These are phyloP conservation scores for Anas bahamensis DNA, from an alignment of 2,797 vertebrate species.

Conservation along the genomic window DNA sequence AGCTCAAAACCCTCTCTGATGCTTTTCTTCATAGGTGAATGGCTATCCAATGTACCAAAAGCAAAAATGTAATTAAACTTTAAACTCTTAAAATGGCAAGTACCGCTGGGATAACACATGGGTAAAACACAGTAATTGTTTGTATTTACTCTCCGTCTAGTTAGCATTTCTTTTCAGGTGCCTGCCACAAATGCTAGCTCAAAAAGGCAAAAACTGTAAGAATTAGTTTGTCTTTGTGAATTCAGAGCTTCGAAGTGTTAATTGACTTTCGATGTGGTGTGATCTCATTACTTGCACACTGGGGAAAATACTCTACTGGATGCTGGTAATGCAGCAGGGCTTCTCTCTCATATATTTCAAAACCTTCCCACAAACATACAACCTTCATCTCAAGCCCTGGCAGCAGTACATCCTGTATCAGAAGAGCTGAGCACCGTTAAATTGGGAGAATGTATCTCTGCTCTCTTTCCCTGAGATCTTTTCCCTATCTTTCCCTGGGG, in stretches of 20 bases:
- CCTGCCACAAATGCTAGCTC: conserved; percentile 22
- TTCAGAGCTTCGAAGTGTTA: conserved; percentile 31
- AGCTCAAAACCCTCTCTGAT: conserved; percentile 53
- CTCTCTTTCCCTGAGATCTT: neutral
- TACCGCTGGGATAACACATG: conserved; percentile 50
- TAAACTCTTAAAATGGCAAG: conserved; percentile 73
- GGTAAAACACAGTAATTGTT: conserved; percentile 62
- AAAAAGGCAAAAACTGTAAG: neutral
- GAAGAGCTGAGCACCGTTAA: neutral
- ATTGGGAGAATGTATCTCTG: neutral
- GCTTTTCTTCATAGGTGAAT: conserved; percentile 68
- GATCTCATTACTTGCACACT: conserved; percentile 18
- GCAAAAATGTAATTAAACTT: conserved; percentile 75
- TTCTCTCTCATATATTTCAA: neutral
- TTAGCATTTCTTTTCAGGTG: conserved; percentile 52
- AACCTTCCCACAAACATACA: neutral
- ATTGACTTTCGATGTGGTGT: conserved; percentile 24
- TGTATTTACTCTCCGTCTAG: conserved; percentile 54
- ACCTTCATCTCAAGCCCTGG: neutral
- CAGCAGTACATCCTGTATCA: neutral
- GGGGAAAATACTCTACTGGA: neutral
- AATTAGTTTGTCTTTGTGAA: conserved; percentile 27
- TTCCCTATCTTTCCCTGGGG: neutral
- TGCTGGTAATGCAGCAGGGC: neutral
- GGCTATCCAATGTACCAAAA: conserved; percentile 65